Evolutionary conservation across 2,113 vertebrate genomes (phyloP).

Genomic region (Podiceps cristatus): DNA sequence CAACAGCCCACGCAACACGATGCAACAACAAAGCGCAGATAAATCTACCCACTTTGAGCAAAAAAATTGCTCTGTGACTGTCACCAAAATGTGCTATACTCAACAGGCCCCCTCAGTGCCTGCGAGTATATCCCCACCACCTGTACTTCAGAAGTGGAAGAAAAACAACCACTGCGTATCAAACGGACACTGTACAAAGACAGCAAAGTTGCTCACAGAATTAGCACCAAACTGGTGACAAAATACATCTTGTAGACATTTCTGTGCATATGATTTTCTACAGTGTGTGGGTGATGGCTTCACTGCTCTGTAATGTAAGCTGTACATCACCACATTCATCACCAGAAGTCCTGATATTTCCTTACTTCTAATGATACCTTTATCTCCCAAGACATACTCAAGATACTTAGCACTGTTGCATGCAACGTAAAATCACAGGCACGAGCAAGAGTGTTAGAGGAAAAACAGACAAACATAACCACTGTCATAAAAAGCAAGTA

Average conservation of each 20-base stretch:
- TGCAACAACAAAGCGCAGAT: background rate
- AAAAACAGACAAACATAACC: background rate
- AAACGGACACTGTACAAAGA: background rate
- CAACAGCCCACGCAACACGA: rapidly evolving
- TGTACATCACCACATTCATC: too few relatives aligned
- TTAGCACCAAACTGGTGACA: background rate
- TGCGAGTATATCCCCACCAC: too few relatives aligned
- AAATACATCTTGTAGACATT: background rate
- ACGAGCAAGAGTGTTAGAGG: background rate
- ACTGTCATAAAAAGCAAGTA: rapidly evolving
- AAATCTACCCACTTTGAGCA: background rate
- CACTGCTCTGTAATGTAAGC: rapidly evolving
- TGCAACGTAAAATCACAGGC: background rate
- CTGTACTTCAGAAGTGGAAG: background rate
- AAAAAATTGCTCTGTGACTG: background rate
- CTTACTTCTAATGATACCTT: background rate
- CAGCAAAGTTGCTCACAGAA: background rate
- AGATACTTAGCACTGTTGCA: background rate
- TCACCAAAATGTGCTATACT: background rate
- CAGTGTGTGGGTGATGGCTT: rapidly evolving
- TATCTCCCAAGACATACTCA: background rate
- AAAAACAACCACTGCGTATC: rapidly evolving
- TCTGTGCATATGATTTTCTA: rapidly evolving
- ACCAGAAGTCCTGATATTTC: background rate
- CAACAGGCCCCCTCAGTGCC: rapidly evolving